A percentile compares a stretch with the other conserved stretches of the same genome.
Conservation (phyloP, 2,113 vertebrate genomes). For the Dromiciops gliroides region DNA sequence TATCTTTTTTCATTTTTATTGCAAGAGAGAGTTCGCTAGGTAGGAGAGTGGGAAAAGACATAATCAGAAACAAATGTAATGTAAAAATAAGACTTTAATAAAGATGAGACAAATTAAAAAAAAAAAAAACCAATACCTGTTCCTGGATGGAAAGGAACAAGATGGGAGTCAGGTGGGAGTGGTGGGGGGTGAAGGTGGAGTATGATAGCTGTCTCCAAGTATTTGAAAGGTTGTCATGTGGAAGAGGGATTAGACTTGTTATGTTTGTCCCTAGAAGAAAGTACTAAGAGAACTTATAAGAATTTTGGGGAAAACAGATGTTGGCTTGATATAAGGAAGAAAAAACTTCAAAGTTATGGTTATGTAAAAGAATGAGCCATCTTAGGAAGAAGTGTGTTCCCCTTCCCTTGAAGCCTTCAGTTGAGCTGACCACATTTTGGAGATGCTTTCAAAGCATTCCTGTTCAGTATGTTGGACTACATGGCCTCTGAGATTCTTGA, state of each 20-base stretch:
- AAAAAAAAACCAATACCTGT: neutral
- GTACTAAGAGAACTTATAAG: neutral
- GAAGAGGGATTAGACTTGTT: neutral
- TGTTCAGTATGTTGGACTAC: neutral
- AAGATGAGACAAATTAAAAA: neutral
- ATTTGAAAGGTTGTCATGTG: neutral
- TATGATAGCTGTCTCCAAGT: neutral
- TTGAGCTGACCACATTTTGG: neutral
- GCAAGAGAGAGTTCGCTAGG: neutral
- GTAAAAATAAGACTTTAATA: neutral
- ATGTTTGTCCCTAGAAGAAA: neutral
- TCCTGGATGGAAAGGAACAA: neutral
- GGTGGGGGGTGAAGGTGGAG: too few relatives aligned
- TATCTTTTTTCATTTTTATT: neutral
- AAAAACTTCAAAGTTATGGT: neutral
- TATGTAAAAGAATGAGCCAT: neutral
- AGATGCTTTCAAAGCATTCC: neutral
- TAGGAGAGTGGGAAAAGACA: neutral
- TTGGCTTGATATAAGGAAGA: neutral
- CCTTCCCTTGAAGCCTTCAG: neutral
- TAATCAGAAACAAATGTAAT: neutral
- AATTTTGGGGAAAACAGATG: neutral
- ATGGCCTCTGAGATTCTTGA: neutral
- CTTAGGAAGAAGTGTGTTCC: neutral
- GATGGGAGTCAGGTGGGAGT: too few relatives aligned